These are phyloP conservation scores for Cantharis lateralis DNA, from an alignment of 2,888 invertebrate genomes.

Conservation along the genomic window DNA sequence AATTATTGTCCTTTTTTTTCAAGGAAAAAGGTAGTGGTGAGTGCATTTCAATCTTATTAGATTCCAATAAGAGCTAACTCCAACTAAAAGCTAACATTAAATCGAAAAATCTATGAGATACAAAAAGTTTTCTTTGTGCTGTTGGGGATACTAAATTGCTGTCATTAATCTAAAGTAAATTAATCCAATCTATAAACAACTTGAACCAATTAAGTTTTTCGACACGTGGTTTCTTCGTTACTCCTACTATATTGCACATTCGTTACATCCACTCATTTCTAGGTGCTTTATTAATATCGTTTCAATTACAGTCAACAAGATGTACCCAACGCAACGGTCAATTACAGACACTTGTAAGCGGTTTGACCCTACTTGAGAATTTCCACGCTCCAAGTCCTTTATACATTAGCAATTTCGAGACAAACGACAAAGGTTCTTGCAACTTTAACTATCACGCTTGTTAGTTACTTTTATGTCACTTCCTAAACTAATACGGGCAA, in stretches of 20 bases:
- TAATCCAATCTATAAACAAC: not conserved
- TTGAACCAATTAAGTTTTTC: not conserved
- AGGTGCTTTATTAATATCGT: conserved; percentile 2
- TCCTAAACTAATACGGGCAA: conserved; percentile 1
- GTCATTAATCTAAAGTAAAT: not conserved
- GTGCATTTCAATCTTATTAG: not conserved
- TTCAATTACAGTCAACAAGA: conserved; percentile 24
- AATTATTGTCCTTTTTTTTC: not conserved
- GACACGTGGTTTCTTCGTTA: not conserved
- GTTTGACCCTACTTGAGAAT: conserved; percentile 16
- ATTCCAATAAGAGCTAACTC: not conserved
- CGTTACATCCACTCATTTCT: not conserved
- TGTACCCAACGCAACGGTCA: conserved; percentile 16
- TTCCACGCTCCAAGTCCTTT: not conserved
- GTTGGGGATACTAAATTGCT: not conserved
- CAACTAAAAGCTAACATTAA: not conserved
- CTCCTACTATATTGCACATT: not conserved
- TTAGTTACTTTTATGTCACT: not conserved
- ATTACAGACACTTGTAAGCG: conserved; percentile 20
- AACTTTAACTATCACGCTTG: not conserved
- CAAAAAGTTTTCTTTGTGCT: not conserved
- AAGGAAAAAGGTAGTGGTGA: not conserved
- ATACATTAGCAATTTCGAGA: conserved; percentile 2
- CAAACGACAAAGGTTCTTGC: not conserved
- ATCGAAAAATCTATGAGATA: not conserved